These are phyloP conservation scores for Stictonetta naevosa DNA, from an alignment of 2,113 vertebrate species.

Conservation along the genomic window DNA sequence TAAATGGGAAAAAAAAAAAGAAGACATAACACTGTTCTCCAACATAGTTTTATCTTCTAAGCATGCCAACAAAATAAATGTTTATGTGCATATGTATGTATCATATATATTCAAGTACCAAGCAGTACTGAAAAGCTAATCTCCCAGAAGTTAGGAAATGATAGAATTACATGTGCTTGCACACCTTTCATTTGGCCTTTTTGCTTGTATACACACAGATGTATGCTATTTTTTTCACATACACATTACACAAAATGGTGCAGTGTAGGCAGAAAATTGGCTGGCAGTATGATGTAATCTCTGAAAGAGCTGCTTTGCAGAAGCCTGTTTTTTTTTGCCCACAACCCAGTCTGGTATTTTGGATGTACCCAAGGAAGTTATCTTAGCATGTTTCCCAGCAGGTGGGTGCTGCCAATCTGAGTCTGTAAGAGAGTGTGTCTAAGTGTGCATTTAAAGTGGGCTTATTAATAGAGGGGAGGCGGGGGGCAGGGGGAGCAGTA, in stretches of 20 bases:
- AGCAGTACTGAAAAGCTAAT: neutral
- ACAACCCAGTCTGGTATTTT: conserved; percentile 47
- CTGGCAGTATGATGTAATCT: conserved; percentile 56
- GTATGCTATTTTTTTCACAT: neutral
- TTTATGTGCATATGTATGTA: neutral
- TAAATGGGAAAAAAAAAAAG: neutral
- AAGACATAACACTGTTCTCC: neutral
- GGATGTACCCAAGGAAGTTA: conserved; percentile 52
- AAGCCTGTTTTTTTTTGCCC: conserved; percentile 20
- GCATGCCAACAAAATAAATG: neutral
- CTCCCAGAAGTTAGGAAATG: neutral
- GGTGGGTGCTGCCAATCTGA: conserved; percentile 58
- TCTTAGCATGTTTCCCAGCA: conserved; percentile 39
- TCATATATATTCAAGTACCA: neutral
- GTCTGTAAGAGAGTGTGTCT: neutral
- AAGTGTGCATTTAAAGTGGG: neutral
- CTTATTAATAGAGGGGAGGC: neutral
- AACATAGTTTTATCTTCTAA: neutral
- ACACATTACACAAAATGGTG: conserved; percentile 14
- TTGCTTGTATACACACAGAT: neutral
- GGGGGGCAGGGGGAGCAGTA: conserved; percentile 7
- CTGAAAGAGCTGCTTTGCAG: conserved; percentile 9
- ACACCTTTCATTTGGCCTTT: neutral
- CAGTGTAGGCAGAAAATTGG: conserved; percentile 49
- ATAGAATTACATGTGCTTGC: neutral